phyloP scores from a whole-genome alignment of 2,113 vertebrate genomes.

The Caranx melampygus region DNA sequence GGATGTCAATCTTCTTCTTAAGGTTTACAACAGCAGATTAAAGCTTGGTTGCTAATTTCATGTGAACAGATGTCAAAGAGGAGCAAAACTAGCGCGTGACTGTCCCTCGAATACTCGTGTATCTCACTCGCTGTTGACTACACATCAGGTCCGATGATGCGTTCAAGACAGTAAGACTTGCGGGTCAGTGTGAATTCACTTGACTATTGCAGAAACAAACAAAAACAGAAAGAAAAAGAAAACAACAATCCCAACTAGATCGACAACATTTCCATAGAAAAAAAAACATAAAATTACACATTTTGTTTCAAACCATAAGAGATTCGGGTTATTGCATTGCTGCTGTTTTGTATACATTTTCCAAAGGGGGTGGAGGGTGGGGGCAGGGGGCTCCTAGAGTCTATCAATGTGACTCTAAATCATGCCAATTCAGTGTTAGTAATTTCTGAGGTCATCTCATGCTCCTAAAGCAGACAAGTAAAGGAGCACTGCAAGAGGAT shows the following conservation, averaged over 20 bases:
- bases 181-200: conserved; percentile 65
- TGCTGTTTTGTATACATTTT: conserved; percentile 33
- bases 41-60: conserved; percentile 3
- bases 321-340: conserved; percentile 44
- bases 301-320: conserved; percentile 26
- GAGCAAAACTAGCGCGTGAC: conserved; percentile 14
- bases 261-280: conserved; percentile 34
- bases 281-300: conserved; percentile 24
- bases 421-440: conserved; percentile 55
- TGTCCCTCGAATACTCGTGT: conserved; percentile 30
- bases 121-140: conserved; percentile 34
- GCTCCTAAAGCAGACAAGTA: conserved; percentile 44
- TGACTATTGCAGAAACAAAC: conserved; percentile 47
- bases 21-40: conserved; percentile 11
- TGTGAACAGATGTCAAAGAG: conserved; percentile 24
- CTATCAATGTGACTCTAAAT: conserved; percentile 17
- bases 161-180: conserved; percentile 62
- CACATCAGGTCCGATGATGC: conserved; percentile 40
- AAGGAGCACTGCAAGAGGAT: conserved; percentile 48
- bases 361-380: not conserved
- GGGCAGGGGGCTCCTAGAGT: not conserved
- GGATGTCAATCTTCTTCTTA: not conserved
- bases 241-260: conserved; percentile 40
- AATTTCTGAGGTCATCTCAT: conserved; percentile 33
- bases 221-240: not conserved